Evolutionary conservation across 2,113 vertebrate species (phyloP), one percentile per base, ranked within the genome.

Genomic region (Pitta sordida): DNA sequence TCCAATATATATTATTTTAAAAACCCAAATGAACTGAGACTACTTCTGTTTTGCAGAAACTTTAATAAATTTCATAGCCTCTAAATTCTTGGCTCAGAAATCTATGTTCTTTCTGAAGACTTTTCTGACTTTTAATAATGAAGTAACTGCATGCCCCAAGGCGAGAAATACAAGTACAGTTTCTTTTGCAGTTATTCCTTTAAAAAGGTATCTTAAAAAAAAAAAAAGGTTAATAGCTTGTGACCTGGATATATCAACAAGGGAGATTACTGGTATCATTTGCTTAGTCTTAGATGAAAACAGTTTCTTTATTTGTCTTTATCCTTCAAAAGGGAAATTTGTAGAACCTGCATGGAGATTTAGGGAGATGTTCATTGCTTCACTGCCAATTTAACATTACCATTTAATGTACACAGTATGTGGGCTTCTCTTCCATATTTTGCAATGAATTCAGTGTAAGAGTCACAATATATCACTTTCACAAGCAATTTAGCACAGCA

Each of bases 401-500:
- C 64, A 56, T 94, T 91, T 96, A 80, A 96, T 75, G 69, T 90
- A 91, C 92, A 92, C 89, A 94, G 87, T 94, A 93, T 92, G 83
- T 92, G 85, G 95, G 77, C 93, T 92, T 89, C 79, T 95, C 37
- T 94, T 96, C 60, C 75, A n/a, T 93, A 56, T 93, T 96, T 94
- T 95, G 60, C 55, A 70, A 65, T 75, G 89, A 49, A 91, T 82
- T 63, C 55, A 85, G 58, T 71, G 71, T 82, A 86, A 89, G 89
- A 92, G 86, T 92, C 27, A 56, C 87, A 94, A 95, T 93, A 95
- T 90, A 96, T 91, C 84, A 94, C 79, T 94, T 95, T 96, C 93
- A 96, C 91, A 97, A 96, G 90, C 87, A 97, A 96, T 96, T 96
- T 95, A 94, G 86, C 91, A 93, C 85, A 91, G 80, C 62, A 65